phyloP scores from a whole-genome alignment of 2,888 invertebrate species.

The Mesorhabditis spiculigera region DNA sequence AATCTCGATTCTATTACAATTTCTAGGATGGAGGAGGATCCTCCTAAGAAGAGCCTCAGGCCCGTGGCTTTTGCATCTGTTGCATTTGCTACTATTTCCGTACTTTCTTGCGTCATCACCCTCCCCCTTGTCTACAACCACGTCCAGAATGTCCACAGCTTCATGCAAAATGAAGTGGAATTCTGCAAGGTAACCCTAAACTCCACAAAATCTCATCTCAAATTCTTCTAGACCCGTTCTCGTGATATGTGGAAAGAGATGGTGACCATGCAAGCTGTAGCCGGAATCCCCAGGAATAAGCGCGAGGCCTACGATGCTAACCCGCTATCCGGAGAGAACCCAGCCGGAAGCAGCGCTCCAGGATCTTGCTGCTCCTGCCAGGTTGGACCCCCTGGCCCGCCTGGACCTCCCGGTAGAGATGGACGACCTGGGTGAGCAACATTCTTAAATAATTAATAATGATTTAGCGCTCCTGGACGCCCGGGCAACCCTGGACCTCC shows the following conservation, averaged over 20 bases:
- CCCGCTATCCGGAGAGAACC: constrained; percentile 21
- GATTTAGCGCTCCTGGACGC: constrained; percentile 24
- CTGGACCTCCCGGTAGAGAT: constrained; percentile 40
- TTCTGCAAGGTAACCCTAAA: constrained; percentile 52
- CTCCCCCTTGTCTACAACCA: constrained; percentile 58
- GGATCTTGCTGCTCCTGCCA: constrained; percentile 56
- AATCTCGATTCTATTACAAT: neutral
- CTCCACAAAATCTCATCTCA: neutral
- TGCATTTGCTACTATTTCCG: constrained; percentile 48
- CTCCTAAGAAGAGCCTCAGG: constrained; percentile 26
- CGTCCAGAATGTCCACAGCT: constrained; percentile 56
- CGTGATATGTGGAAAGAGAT: constrained; percentile 59
- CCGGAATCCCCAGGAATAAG: constrained; percentile 36
- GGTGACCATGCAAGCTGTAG: constrained; percentile 53
- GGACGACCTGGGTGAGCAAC: constrained; percentile 15
- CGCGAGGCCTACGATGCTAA: constrained; percentile 25
- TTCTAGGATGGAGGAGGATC: constrained; percentile 2
- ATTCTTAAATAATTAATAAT: neutral
- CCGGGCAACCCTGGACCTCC: constrained; percentile 42
- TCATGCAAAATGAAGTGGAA: constrained; percentile 58
- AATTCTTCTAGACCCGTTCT: constrained; percentile 44
- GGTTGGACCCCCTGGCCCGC: constrained; percentile 38
- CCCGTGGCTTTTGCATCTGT: constrained; percentile 55
- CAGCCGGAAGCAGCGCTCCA: constrained; percentile 19
- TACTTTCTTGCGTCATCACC: constrained; percentile 54